A percentile compares a stretch with the other conserved stretches of the same genome.
Conservation (phyloP, 1,140 invertebrate species). For the Ceratina australensis region DNA sequence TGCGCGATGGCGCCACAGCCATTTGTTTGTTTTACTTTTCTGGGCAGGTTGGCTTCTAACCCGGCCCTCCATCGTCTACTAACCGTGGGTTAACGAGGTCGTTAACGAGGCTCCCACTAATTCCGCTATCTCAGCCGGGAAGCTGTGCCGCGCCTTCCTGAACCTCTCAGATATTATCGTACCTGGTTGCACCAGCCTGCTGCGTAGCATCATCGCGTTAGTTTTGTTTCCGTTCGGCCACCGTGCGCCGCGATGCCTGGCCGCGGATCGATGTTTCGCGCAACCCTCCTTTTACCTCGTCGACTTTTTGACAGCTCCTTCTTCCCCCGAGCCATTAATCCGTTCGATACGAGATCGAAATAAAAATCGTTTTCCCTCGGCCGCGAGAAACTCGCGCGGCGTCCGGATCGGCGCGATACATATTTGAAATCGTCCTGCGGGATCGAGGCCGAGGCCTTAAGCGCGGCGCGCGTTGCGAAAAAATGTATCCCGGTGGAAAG, state of each 20-base stretch:
- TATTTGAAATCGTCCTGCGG: conserved; percentile 6
- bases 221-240: conserved; percentile 5
- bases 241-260: neutral
- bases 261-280: neutral
- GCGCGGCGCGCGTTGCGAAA: conserved; percentile 35
- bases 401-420: conserved; percentile 6
- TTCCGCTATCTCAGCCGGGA: conserved; percentile 52
- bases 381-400: too few species aligned
- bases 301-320: neutral
- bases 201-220: neutral
- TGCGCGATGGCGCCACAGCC: conserved; percentile 76
- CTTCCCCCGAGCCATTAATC: neutral
- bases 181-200: conserved; percentile 26
- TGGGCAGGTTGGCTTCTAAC: conserved; percentile 47
- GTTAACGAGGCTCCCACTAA: conserved; percentile 69
- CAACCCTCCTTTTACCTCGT: neutral
- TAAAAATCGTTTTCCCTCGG: neutral
- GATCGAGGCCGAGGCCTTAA: conserved; percentile 50
- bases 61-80: conserved; percentile 47
- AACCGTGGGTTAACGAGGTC: conserved; percentile 73
- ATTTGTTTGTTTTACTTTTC: conserved; percentile 77
- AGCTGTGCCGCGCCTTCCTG: conserved; percentile 26
- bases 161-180: conserved; percentile 53
- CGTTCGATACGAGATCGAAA: neutral
- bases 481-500: conserved; percentile 53